Conservation (phyloP, 2,113 vertebrate genomes). For the Chlorodrepanis virens region DNA sequence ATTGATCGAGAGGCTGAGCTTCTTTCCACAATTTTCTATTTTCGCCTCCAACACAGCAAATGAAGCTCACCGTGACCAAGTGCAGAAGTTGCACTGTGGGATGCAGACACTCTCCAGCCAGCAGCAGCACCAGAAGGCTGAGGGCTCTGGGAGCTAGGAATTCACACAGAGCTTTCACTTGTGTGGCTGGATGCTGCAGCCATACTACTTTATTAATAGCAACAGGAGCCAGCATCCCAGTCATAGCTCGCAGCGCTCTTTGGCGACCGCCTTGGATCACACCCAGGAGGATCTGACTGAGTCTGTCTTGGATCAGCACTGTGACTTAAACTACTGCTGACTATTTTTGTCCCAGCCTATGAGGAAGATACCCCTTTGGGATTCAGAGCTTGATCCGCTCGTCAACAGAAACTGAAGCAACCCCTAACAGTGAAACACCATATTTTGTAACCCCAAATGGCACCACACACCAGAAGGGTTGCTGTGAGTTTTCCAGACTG, state of each 20-base stretch:
- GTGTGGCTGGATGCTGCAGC: background rate
- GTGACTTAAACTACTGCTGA: background rate
- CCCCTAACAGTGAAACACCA: rapidly evolving
- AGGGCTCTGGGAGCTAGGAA: background rate
- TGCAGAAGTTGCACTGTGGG: background rate
- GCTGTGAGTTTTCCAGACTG: background rate
- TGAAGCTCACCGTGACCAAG: background rate
- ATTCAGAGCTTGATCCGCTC: background rate
- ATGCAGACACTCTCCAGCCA: background rate
- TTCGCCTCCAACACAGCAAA: background rate
- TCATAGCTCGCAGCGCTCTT: background rate
- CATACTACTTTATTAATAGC: background rate
- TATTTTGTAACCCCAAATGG: background rate
- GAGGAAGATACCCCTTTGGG: background rate
- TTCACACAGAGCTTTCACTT: background rate
- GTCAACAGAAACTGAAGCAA: background rate
- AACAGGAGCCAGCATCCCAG: background rate
- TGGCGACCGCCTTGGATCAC: background rate
- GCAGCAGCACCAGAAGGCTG: background rate
- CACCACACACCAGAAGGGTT: background rate
- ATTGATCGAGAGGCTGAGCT: slow-evolving; percentile 1
- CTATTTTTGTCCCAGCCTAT: background rate
- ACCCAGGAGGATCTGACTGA: background rate
- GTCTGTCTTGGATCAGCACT: background rate
- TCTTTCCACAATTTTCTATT: slow-evolving; percentile 26